Evolutionary conservation across 2,888 invertebrate species (phyloP), one percentile per base, ranked within the genome.

Genomic region (Eupithecia pulchellata): DNA sequence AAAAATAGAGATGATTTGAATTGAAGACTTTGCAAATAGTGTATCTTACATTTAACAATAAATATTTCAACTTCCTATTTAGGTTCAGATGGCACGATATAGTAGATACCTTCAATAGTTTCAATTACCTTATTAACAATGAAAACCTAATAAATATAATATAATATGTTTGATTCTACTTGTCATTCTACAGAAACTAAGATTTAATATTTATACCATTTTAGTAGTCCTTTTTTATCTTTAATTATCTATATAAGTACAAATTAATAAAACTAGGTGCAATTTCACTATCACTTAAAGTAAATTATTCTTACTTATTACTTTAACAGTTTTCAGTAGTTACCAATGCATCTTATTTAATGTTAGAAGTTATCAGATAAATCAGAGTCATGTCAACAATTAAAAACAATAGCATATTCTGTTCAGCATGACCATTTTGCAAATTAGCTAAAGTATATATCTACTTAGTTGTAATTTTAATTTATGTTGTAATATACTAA

Each of bases 31-130:
- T 1, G 17, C 36, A 36, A 36, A 17, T 36, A 39, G 1, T 4
- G 39, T 39, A n/a, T n/a, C 42, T 11, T 47, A 57, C 6, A 5
- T 57, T 29, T 29, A 29, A 17, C 27, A 57, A 57, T 36, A 2
- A 9, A 47, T 36, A 39, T 11, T 39, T 30, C 57, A 4, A 8
- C 61, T 36, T 14, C 27, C 14, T 39, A 36, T 27, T 11, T 42
- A 29, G n/a, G n/a, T n/a, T n/a, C 9, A 47, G 17, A 47, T 64
- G 64, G 42, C 52, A 64, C 57, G 29, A 3, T 29, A 11, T 52
- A 25, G 25, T 25, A 52, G 11, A 17, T 29, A 29, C 29, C n/a
- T n/a, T n/a, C n/a, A n/a, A n/a, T n/a, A n/a, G n/a, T n/a, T n/a
- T n/a, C n/a, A n/a, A n/a, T n/a, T n/a, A n/a, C n/a, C n/a, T n/a